Conservation (phyloP, 2,797 vertebrate genomes). For the Emys orbicularis region DNA sequence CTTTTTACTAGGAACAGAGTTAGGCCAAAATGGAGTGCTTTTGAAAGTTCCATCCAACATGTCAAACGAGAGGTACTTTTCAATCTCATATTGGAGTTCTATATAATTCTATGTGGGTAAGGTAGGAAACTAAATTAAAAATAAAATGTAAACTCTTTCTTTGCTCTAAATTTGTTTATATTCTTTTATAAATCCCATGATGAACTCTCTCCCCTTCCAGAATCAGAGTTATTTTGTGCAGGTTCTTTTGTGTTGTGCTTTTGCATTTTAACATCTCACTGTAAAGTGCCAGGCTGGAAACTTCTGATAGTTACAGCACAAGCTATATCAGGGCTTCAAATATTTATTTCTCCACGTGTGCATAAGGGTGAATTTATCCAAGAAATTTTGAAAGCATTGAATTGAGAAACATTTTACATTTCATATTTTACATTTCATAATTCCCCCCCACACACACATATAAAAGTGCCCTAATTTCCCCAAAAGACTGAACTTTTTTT, state of each 20-base stretch:
- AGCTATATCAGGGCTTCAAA: not conserved
- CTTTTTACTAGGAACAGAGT: not conserved
- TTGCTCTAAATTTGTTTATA: not conserved
- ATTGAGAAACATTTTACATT: not conserved
- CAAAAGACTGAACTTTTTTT: not conserved
- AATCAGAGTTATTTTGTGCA: not conserved
- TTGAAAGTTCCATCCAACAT: not conserved
- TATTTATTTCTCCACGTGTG: not conserved
- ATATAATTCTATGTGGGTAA: not conserved
- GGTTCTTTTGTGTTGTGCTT: not conserved
- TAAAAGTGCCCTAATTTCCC: not conserved
- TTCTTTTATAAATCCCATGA: not conserved
- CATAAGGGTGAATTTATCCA: not conserved
- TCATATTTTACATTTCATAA: too few species aligned
- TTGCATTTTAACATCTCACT: not conserved
- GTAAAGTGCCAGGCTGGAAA: not conserved
- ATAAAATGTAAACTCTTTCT: too few species aligned
- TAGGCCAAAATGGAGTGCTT: not conserved
- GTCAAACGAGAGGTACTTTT: not conserved
- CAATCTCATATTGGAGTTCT: not conserved
- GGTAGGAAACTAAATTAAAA: not conserved
- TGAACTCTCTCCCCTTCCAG: not conserved
- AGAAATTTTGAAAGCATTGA: not conserved
- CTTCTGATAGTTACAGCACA: not conserved
- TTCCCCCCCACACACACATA: not conserved